These are phyloP conservation scores for Typhlichthys subterraneus DNA, from an alignment of 2,797 vertebrate genomes.

Conservation along the genomic window DNA sequence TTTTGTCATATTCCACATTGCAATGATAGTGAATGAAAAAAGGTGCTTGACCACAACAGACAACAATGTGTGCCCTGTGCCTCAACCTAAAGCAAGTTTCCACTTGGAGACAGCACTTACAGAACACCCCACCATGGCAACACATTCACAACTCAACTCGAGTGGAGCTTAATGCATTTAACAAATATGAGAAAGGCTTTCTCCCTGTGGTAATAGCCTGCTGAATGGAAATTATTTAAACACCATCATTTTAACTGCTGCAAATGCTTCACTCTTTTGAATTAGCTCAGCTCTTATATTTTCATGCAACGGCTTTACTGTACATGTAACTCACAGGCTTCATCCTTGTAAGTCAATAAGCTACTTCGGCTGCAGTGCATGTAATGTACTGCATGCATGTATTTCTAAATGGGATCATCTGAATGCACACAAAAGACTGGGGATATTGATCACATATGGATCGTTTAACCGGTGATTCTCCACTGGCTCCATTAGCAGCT, in stretches of 20 bases:
- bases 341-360: slow-evolving; percentile 49
- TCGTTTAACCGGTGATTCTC: slow-evolving; percentile 78
- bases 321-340: slow-evolving; percentile 16
- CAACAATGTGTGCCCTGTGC: no score
- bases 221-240: background rate
- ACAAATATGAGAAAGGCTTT: slow-evolving; percentile 34
- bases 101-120: no score
- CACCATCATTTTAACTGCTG: background rate
- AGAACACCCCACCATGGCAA: slow-evolving; percentile 40
- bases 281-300: background rate
- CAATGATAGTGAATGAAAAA: no score
- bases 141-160: slow-evolving; percentile 47
- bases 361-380: slow-evolving; percentile 14
- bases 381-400: slow-evolving; percentile 29
- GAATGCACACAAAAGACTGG: slow-evolving; percentile 66
- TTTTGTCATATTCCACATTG: no score
- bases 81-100: no score
- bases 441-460: slow-evolving; percentile 83
- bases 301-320: background rate
- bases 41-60: no score
- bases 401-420: slow-evolving; percentile 65
- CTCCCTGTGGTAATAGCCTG: slow-evolving; percentile 5
- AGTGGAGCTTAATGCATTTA: slow-evolving; percentile 39
- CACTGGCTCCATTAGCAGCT: slow-evolving; percentile 79
- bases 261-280: background rate